These are phyloP conservation scores for Seriola aureovittata DNA, from an alignment of 2,113 vertebrate species.

Conservation along the genomic window DNA sequence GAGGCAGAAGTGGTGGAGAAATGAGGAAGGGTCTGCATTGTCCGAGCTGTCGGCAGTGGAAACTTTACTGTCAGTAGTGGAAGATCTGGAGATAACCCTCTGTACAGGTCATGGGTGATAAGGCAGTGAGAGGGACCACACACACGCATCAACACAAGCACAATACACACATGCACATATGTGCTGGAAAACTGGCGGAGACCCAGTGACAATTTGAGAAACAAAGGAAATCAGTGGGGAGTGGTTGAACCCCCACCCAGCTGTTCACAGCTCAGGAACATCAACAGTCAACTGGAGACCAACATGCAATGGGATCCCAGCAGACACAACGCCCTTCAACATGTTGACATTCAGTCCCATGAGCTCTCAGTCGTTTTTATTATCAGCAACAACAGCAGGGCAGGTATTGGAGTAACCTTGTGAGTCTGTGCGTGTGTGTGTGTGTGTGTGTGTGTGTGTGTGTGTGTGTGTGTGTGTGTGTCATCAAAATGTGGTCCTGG, in stretches of 20 bases:
- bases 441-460: too few relatives aligned
- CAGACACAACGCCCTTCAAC: too few relatives aligned
- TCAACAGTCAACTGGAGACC: constrained; percentile 1
- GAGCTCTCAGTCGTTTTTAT: too few relatives aligned
- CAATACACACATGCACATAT: neutral
- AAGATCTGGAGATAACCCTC: constrained; percentile 70
- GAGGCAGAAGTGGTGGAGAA: constrained; percentile 29
- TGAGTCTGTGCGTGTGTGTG: too few relatives aligned
- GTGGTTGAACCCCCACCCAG: constrained; percentile 32
- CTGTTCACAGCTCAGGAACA: constrained; percentile 3
- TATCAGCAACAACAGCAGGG: too few relatives aligned
- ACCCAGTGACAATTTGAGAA: constrained; percentile 40
- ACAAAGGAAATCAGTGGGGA: constrained; percentile 58
- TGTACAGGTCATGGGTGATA: constrained; percentile 52
- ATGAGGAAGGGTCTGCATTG: constrained; percentile 71
- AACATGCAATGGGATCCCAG: too few relatives aligned
- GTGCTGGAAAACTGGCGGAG: constrained; percentile 59
- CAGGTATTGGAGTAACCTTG: too few relatives aligned
- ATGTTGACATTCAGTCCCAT: too few relatives aligned
- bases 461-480: too few relatives aligned
- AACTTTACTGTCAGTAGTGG: constrained; percentile 63
- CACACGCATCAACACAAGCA: constrained; percentile 5
- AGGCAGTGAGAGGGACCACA: constrained; percentile 49
- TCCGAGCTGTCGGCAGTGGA: constrained; percentile 69
- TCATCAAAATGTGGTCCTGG: too few relatives aligned